Base-by-base conservation (phyloP, 2,797 vertebrate species). In the Platalea minor region DNA sequence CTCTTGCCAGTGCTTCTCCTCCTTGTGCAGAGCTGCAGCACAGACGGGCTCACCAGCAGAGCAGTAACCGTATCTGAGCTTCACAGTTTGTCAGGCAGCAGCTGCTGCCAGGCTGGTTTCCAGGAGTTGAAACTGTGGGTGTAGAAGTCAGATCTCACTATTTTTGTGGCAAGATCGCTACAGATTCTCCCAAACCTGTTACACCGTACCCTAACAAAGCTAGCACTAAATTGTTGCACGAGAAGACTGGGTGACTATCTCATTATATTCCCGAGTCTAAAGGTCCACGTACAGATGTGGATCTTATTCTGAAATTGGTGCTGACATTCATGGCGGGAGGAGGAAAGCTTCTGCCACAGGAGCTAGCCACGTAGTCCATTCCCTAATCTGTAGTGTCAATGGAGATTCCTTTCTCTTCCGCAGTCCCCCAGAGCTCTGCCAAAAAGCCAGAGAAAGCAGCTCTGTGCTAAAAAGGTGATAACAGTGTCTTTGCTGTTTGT, bases 71-170 rank as follows among this genome's bases (percentile, higher is more conserved):
- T 48, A 54, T 35, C 43, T 2, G 2, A 69, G 26, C 91, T 43
- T 46, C 53, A 17, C 33, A 4, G 19, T 46, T n/a, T 74, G 48
- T 48, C 60, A 65, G 73, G 6, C 46, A 70, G 85, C 73, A 78
- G 77, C 76, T 80, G 88, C 87, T 95, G 88, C 72, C 70, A 39
- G 93, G 35, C 54, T 63, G 89, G 28, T 88, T 94, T 93, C 54
- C 89, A 88, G 43, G 50, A n/a, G 67, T 1, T 87, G 50, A 72
- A 41, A 19, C 59, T 0, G 1, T 18, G 54, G 51, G 6, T 70
- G 31, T 43, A 45, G n/a, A 45, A 79, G 54, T 81, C 85, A 43
- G 31, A 76, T 39, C 60, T 63, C 48, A 5, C 46, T 63, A 1
- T 9, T 88, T 37, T 16, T 56, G 83, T 18, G 14, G n/a, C 10